A percentile compares a stretch with the other conserved stretches of the same genome.
phyloP scores from a whole-genome alignment of 2,797 vertebrate genomes.

The Taeniopygia guttata region DNA sequence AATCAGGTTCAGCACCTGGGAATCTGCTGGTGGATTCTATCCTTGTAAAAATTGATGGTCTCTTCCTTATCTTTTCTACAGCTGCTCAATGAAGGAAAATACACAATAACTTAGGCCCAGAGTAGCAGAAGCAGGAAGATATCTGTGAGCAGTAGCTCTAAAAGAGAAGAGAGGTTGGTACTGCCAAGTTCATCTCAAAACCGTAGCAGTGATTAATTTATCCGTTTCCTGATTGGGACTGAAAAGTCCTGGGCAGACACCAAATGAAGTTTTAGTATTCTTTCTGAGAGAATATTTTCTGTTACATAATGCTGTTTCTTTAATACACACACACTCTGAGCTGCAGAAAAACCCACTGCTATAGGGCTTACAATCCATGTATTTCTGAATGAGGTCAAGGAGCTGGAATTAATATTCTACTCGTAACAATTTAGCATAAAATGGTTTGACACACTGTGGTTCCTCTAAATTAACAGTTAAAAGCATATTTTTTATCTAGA shows the following conservation, averaged over 20 bases:
- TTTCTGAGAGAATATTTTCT: not conserved
- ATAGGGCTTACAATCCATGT: rapidly evolving
- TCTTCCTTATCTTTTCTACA: not conserved
- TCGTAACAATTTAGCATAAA: not conserved
- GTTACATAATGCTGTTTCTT: not conserved
- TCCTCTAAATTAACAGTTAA: not conserved
- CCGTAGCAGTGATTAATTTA: not conserved
- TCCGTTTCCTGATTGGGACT: not conserved
- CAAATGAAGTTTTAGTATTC: not conserved
- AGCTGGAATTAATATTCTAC: not conserved
- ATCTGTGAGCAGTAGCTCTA: not conserved
- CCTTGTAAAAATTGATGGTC: not conserved
- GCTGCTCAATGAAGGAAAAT: not conserved
- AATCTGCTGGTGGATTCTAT: not conserved
- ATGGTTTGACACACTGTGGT: not conserved
- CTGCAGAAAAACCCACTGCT: not conserved
- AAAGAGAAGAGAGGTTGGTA: not conserved
- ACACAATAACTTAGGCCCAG: not conserved
- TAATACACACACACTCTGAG: not conserved
- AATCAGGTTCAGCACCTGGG: not conserved
- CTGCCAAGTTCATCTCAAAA: not conserved
- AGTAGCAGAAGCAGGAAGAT: not conserved
- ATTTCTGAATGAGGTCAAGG: not conserved
- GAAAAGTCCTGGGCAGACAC: not conserved
- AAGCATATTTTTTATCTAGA: not conserved